A percentile compares a stretch with the other conserved stretches of the same genome.
Conservation (phyloP, 2,113 vertebrate genomes). For the Gambusia holbrooki region DNA sequence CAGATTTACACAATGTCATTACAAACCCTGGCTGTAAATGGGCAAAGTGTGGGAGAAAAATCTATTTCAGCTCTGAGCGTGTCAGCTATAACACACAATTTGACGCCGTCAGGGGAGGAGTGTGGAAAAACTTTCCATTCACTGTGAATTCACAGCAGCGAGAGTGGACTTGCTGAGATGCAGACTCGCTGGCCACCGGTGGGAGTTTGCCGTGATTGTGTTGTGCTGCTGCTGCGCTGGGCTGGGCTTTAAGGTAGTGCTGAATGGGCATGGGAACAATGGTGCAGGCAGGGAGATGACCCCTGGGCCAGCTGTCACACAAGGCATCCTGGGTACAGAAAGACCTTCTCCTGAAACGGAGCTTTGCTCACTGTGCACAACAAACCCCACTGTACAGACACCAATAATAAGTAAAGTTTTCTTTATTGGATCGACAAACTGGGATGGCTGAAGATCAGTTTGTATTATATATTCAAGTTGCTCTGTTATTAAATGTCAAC, state of each 20-base stretch:
- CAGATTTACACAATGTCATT: conserved; percentile 57
- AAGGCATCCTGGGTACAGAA: conserved; percentile 42
- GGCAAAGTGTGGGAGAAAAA: conserved; percentile 9
- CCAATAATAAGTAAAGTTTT: conserved; percentile 69
- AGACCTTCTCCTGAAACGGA: conserved; percentile 44
- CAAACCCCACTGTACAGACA: conserved; percentile 40
- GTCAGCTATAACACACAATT: conserved; percentile 66
- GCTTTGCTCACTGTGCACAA: conserved; percentile 45
- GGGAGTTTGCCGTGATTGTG: conserved; percentile 74
- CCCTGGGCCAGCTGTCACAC: conserved; percentile 72
- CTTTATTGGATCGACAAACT: conserved; percentile 38
- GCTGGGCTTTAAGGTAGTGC: conserved; percentile 64
- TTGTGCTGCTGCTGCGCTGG: conserved; percentile 67
- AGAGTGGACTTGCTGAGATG: conserved; percentile 68
- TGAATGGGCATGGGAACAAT: conserved; percentile 75
- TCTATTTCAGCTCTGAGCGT: conserved; percentile 61
- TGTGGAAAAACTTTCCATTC: conserved; percentile 66
- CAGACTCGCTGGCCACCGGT: conserved; percentile 67
- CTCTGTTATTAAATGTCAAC: conserved; percentile 76
- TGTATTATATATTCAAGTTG: conserved; percentile 73
- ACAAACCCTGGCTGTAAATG: conserved; percentile 44
- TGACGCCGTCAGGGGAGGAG: conserved; percentile 58
- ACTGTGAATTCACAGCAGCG: conserved; percentile 71
- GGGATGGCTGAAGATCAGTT: conserved; percentile 72
- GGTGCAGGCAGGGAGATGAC: conserved; percentile 68